A percentile compares a stretch with the other conserved stretches of the same genome.
phyloP scores from a whole-genome alignment of 53 echinoderm and acorn worm genomes.

The Crossaster papposus region DNA sequence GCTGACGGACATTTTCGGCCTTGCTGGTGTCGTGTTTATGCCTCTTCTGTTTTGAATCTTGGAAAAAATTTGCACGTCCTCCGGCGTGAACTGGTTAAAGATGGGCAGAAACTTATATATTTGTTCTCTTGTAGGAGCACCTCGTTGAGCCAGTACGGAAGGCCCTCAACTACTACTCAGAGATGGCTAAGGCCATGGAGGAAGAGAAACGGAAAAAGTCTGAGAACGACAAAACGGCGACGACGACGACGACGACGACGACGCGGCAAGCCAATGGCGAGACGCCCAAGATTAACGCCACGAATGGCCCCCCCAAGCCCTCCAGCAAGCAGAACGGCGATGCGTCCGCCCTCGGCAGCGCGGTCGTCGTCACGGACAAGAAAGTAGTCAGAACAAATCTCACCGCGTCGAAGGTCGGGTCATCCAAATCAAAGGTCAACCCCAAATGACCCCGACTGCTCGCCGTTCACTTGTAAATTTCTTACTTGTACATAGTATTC shows the following conservation, averaged over 20 bases:
- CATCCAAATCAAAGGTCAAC: conserved; percentile 30
- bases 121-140: conserved; percentile 62
- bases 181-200: conserved; percentile 92
- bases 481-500: background rate
- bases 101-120: background rate
- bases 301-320: conserved; percentile 63
- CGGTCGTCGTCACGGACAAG: conserved; percentile 52
- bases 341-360: conserved; percentile 1
- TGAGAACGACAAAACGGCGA: conserved; percentile 53
- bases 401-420: conserved; percentile 37
- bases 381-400: conserved; percentile 46
- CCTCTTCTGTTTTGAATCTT: no score
- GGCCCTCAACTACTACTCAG: conserved; percentile 94
- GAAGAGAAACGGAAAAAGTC: conserved; percentile 85
- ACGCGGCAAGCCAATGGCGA: conserved; percentile 64
- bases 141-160: conserved; percentile 92
- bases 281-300: conserved; percentile 64
- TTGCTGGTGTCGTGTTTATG: no score
- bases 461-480: background rate
- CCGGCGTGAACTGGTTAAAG: no score
- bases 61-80: no score
- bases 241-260: no score
- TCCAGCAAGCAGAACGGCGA: conserved; percentile 53
- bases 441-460: conserved; percentile 39
- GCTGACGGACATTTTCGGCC: no score